A percentile compares a stretch with the other conserved stretches of the same genome.
phyloP scores from a whole-genome alignment of 2,888 invertebrate genomes.

The Cacoxenus indagator region DNA sequence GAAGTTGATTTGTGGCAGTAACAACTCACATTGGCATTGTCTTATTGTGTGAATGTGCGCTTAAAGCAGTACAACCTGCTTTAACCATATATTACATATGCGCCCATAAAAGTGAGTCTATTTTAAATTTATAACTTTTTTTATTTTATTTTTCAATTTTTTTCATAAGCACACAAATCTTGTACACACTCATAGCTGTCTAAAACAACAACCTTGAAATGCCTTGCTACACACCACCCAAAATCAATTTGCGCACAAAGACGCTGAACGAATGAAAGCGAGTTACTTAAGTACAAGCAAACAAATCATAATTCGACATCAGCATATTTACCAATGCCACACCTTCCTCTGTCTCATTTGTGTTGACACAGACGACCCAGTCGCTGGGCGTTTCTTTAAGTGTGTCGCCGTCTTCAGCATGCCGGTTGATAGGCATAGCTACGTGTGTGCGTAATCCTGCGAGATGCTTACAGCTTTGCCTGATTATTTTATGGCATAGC shows the following conservation, averaged over 20 bases:
- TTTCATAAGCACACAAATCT: not conserved
- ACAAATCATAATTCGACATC: constrained; percentile 64
- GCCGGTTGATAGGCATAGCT: constrained; percentile 40
- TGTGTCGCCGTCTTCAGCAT: constrained; percentile 12
- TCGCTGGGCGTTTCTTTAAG: not conserved
- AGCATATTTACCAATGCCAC: constrained; percentile 51
- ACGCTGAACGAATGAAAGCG: not conserved
- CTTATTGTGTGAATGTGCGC: not conserved
- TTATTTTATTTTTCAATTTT: not conserved
- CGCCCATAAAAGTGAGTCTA: constrained; percentile 3
- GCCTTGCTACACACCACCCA: constrained; percentile 30
- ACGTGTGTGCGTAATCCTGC: not conserved
- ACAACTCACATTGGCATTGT: not conserved
- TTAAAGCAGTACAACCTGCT: no score
- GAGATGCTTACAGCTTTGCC: constrained; percentile 23
- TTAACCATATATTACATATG: no score
- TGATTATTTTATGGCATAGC: constrained; percentile 24
- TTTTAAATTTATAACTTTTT: constrained; percentile 8
- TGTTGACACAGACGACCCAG: not conserved
- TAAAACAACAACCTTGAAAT: constrained; percentile 35
- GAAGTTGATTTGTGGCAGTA: not conserved
- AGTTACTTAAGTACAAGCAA: constrained; percentile 34
- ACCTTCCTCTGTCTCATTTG: constrained; percentile 16
- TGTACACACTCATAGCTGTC: not conserved
- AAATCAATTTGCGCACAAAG: constrained; percentile 45